Percentiles rank a stretch among this genome's conserved stretches.
Evolutionary conservation across 1,140 invertebrate species (phyloP).

Genomic region (Mesaphorura yosii): DNA sequence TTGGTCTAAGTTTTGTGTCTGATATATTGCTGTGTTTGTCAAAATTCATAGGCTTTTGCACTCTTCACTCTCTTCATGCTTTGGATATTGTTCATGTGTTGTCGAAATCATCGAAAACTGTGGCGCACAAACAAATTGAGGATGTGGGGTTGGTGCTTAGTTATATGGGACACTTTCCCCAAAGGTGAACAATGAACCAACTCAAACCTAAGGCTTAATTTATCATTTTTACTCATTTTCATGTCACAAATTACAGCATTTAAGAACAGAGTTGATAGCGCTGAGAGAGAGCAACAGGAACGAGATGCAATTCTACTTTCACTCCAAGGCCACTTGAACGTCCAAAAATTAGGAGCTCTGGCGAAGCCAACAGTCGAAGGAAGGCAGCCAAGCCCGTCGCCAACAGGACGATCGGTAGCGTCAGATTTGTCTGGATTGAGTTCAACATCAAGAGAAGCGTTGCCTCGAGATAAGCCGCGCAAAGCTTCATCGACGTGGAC

Average conservation of each 20-base stretch:
- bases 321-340: constrained; percentile 14
- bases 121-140: constrained; percentile 16
- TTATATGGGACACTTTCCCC: constrained; percentile 16
- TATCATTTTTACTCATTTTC: background rate
- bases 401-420: background rate
- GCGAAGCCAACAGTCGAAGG: background rate
- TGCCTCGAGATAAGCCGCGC: constrained; percentile 6
- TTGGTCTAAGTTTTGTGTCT: background rate
- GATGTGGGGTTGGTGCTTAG: constrained; percentile 14
- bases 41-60: too few species aligned
- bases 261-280: background rate
- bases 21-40: constrained; percentile 2
- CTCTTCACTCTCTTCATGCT: constrained; percentile 7
- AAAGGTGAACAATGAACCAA: constrained; percentile 6
- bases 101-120: constrained; percentile 1
- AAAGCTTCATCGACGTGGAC: constrained; percentile 16
- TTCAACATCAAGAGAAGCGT: background rate
- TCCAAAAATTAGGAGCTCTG: background rate
- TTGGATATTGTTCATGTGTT: constrained; percentile 11
- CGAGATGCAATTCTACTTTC: constrained; percentile 14
- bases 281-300: background rate
- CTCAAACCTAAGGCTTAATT: background rate
- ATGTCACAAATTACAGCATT: background rate
- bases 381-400: background rate
- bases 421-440: background rate